phyloP scores from a whole-genome alignment of 2,888 invertebrate genomes.

The Leistus spinibarbis region DNA sequence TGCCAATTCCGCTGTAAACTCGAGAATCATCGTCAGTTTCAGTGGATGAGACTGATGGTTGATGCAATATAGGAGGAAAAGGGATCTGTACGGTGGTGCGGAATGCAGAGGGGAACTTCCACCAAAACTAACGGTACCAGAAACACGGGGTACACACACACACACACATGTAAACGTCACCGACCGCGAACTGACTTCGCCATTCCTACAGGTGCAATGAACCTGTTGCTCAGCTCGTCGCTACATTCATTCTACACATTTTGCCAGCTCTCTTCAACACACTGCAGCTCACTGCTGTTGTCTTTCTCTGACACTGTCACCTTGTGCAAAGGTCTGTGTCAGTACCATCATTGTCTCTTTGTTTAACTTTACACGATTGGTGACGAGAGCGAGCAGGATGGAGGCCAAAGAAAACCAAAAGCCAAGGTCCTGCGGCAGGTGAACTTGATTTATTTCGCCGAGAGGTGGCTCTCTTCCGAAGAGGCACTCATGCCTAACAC shows the following conservation, averaged over 20 bases:
- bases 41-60: neutral
- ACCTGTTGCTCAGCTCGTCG: conserved; percentile 46
- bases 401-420: neutral
- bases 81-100: neutral
- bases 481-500: neutral
- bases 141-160: neutral
- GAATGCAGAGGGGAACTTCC: neutral
- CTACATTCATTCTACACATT: neutral
- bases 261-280: neutral
- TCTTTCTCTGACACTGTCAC: neutral
- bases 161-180: conserved; percentile 46
- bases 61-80: neutral
- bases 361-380: neutral
- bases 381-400: neutral
- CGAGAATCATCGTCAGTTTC: no score
- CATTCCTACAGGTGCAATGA: conserved; percentile 59
- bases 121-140: neutral
- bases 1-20: no score
- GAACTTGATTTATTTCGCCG: neutral
- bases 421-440: neutral
- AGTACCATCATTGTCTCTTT: neutral
- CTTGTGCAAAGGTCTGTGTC: neutral
- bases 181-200: conserved; percentile 51
- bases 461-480: neutral
- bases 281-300: neutral